These are phyloP conservation scores for Cistogaster globosa DNA, from an alignment of 2,888 invertebrate species.

Conservation along the genomic window DNA sequence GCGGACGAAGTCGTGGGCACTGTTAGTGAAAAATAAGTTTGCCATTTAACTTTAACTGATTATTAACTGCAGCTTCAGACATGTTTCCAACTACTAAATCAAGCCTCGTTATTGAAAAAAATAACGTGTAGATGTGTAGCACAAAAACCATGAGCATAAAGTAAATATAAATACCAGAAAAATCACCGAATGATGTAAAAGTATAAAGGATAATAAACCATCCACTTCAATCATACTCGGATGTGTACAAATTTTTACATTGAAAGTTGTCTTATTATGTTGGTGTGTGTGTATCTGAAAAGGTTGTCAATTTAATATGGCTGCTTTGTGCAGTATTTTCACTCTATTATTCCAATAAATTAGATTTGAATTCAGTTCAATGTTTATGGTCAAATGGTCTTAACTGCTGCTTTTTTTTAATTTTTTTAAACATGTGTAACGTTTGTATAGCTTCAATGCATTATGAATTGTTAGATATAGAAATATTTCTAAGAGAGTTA, in stretches of 20 bases:
- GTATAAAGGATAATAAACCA: conserved; percentile 6
- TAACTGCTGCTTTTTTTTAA: conserved; percentile 75
- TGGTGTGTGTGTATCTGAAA: conserved; percentile 43
- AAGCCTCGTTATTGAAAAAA: conserved; percentile 9
- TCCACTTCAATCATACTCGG: conserved; percentile 12
- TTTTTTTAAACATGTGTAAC: not conserved
- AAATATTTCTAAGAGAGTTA: conserved; percentile 18
- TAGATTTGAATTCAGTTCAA: conserved; percentile 80
- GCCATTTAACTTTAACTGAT: too few species aligned
- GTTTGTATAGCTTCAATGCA: not conserved
- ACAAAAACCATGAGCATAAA: not conserved
- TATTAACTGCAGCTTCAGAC: too few species aligned
- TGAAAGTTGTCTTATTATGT: conserved; percentile 48
- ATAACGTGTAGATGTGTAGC: too few species aligned
- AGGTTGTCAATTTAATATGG: conserved; percentile 44
- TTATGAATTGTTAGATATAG: not conserved
- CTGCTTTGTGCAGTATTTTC: conserved; percentile 46
- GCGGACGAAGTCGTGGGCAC: too few species aligned
- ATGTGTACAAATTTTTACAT: conserved; percentile 30
- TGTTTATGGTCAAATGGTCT: conserved; percentile 80
- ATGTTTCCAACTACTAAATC: not conserved
- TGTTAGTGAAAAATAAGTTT: too few species aligned
- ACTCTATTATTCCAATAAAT: conserved; percentile 79
- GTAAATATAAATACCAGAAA: conserved; percentile 9
- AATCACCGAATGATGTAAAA: conserved; percentile 18